These are phyloP conservation scores for Zhengitettix transpicula DNA, from an alignment of 2,888 invertebrate genomes.

Conservation along the genomic window DNA sequence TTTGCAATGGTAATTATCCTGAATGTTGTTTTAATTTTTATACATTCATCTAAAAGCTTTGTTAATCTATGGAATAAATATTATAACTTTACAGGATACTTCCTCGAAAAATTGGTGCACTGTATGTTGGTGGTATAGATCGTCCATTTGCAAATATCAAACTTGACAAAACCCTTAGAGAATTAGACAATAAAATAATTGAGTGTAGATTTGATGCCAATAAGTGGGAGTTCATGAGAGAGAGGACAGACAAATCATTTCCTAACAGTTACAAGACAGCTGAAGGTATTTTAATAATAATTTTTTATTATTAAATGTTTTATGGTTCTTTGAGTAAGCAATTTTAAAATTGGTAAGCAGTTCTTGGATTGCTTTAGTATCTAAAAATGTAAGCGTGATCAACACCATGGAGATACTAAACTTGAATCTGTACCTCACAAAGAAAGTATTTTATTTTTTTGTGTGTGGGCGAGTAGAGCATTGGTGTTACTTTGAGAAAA, in stretches of 20 bases:
- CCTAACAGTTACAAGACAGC: constrained; percentile 86
- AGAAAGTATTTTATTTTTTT: neutral
- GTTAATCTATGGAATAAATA: no score
- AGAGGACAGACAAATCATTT: constrained; percentile 89
- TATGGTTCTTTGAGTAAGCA: no score
- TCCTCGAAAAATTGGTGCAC: constrained; percentile 46
- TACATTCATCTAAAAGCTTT: no score
- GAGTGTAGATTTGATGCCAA: constrained; percentile 77
- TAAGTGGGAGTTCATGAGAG: constrained; percentile 87
- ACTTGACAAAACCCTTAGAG: constrained; percentile 57
- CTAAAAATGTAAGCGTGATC: no score
- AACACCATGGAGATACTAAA: no score
- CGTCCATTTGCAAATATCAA: constrained; percentile 56
- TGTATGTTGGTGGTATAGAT: constrained; percentile 62
- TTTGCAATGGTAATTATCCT: no score
- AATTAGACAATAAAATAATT: constrained; percentile 82
- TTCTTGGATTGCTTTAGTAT: no score
- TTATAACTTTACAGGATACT: constrained; percentile 38
- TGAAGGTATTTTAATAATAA: constrained; percentile 38
- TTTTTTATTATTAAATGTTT: neutral
- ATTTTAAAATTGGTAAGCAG: no score
- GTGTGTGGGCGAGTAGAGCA: neutral
- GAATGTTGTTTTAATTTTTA: no score
- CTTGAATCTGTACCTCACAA: neutral
- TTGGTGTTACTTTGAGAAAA: no score